Evolutionary conservation across 2,888 invertebrate genomes (phyloP), one percentile per base, ranked within the genome.

Genomic region (Acleris emargana): DNA sequence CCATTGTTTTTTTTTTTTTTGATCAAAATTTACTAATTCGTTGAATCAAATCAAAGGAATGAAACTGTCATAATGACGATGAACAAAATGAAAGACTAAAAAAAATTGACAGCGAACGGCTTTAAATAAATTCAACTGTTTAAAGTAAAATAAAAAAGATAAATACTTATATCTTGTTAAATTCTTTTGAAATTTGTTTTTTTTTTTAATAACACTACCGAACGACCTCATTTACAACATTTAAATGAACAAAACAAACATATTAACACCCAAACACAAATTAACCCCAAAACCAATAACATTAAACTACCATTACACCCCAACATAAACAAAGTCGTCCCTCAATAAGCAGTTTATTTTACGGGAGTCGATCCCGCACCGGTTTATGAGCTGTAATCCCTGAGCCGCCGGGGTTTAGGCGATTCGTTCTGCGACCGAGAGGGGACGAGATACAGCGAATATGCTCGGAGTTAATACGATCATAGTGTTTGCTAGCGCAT

Each of bases 331-430:
- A 42, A 42, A 22, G 5, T 20, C 55, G 42, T 32, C 9, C 45
- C 18, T 43, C 62, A 67, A 63, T 66, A 58, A 71, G 71, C 76
- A 73, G 79, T 82, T 85, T 75, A 71, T 73, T 84, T 87, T 86
- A 87, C 86, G 86, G 80, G 80, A 78, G 74, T 76, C 88, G 81
- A 86, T 86, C 83, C 83, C 83, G 81, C 83, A 83, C 86, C 87
- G 76, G 75, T 38, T 38, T 38, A 38, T 74, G 75, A 73, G 82
- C 52, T 18, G 58, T 68, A 70, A 71, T 69, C 69, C 70, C 62
- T 43, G 64, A 64, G 59, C 69, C 22, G 7, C 17, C 4, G 16
- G 53, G 20, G 42, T 54, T 54, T 20, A 53, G 52, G 17, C 52
- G 11, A 32, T 32, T 32, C 51, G 51, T 17, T 22, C 7, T 49